Evolutionary conservation across 2,113 vertebrate species (phyloP), one percentile per base, ranked within the genome.

Genomic region (Sphaerodactylus townsendi): DNA sequence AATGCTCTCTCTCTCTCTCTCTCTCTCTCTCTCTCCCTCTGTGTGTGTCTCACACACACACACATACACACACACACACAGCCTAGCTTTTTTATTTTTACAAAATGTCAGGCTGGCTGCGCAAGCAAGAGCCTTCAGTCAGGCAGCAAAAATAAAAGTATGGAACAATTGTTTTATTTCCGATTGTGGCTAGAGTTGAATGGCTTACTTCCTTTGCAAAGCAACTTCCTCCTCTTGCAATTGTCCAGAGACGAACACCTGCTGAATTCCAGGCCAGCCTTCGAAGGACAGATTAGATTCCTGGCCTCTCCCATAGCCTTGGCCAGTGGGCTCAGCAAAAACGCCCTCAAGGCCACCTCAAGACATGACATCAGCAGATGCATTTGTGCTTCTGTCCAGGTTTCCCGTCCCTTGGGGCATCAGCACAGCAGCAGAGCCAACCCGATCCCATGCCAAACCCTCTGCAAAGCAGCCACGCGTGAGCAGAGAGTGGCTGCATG

Each of bases 181-280:
- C 71, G 69, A 74, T 44, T 86, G 76, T 68, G 85, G 73, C 84
- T 84, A 41, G 50, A 87, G 85, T 81, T 78, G 81, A 91, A 81
- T 17, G 86, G 76, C n/a, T 65, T 81, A 69, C 70, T 90, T 93
- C 87, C 83, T 92, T 79, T 90, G 37, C 69, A 76, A 70, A 48
- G 79, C 72, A 39, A 17, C 66, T 92, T 89, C 90, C 83, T 86
- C 44, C 68, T 85, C 48, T 87, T 85, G 80, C 85, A 79, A 91
- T 41, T 48, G 25, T 65, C 73, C 90, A 82, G 82, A 87, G 79
- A 68, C 66, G 87, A 77, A 65, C 53, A 88, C 85, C 35, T 48
- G 73, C 65, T 56, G 73, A 48, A 66, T 14, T 78, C 53, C 79
- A 87, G 66, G 48, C 62, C 79, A 78, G 77, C 56, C 41, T 21